Evolutionary conservation across 30 jellyfish, hydroid and myxozoan genomes (phyloP), one percentile per base, ranked within the genome.

Genomic region (Aurelia sp.): DNA sequence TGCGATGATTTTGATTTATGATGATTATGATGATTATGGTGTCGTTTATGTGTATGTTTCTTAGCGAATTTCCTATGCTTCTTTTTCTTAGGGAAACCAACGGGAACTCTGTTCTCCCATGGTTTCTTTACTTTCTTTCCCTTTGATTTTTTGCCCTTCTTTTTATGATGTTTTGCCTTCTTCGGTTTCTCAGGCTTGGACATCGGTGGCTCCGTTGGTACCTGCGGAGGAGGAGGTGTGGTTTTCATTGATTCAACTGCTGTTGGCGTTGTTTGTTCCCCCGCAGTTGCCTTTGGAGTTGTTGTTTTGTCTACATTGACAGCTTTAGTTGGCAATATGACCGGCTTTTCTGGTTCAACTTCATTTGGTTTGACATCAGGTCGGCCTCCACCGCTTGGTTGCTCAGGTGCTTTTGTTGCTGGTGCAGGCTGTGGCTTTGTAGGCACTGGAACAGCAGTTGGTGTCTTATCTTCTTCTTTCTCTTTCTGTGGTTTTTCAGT

Each of bases 91-190:
- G 85, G 85, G 22, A 58, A 10, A 15, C 85, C 85, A 17, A 82
- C 91, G 16, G 91, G 91, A 4, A 82, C 62, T n/a, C 91, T 70
- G 40, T 70, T 40, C 70, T 20, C 41, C 91, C 91, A 82, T 58
- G 91, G 91, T 47, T 82, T 82, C 63, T 81, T 81, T 19, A 19
- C 48, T 30, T 71, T 72, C 63, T 82, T 70, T 18, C 57, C 70
- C 51, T 66, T 61, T 16, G 35, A 16, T 81, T 81, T 81, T 40
- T 66, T 67, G 17, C 71, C 52, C 41, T 64, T 64, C 44, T 44
- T 21, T 48, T 52, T 17, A 53, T 33, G 71, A 16, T 65, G 90
- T 44, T 68, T 19, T 64, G 33, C 47, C 64, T 76, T 76, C 66
- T 30, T 76, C 52, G 76, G 73, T 55, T 35, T 62, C 8, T 11